Conservation (phyloP, 2,888 invertebrate genomes). For the Sphaeridia pumilis region DNA sequence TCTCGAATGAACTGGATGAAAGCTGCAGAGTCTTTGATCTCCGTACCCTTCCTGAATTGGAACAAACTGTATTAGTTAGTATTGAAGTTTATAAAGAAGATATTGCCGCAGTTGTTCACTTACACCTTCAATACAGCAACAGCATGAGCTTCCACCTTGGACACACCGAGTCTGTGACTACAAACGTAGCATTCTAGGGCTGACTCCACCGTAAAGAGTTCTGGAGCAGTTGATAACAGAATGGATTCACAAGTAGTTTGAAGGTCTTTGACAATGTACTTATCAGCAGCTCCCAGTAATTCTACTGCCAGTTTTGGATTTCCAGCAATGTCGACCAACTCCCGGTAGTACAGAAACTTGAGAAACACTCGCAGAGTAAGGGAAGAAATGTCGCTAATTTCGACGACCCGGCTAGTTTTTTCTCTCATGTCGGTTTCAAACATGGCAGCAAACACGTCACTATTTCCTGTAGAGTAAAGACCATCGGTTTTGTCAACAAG, state of each 20-base stretch:
- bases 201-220: slow-evolving; percentile 1
- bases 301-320: slow-evolving; percentile 9
- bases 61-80: background rate
- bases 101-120: too few relatives aligned
- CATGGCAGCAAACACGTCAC: slow-evolving; percentile 10
- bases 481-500: background rate
- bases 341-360: slow-evolving; percentile 10
- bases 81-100: background rate
- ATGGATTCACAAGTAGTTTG: slow-evolving; percentile 5
- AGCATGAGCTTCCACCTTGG: slow-evolving; percentile 3
- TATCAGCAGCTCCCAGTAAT: slow-evolving; percentile 8
- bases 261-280: slow-evolving; percentile 7
- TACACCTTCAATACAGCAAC: slow-evolving; percentile 9
- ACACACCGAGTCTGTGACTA: background rate
- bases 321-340: slow-evolving; percentile 4
- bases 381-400: slow-evolving; percentile 6
- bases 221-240: background rate
- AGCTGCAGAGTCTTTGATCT: slow-evolving; percentile 1
- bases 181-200: slow-evolving; percentile 3
- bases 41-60: slow-evolving; percentile 3
- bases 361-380: background rate
- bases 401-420: background rate
- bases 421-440: slow-evolving; percentile 9
- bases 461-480: slow-evolving; percentile 1
- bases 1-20: slow-evolving; percentile 4